Conservation (phyloP, 2,113 vertebrate genomes). For the Pteropus alecto region DNA sequence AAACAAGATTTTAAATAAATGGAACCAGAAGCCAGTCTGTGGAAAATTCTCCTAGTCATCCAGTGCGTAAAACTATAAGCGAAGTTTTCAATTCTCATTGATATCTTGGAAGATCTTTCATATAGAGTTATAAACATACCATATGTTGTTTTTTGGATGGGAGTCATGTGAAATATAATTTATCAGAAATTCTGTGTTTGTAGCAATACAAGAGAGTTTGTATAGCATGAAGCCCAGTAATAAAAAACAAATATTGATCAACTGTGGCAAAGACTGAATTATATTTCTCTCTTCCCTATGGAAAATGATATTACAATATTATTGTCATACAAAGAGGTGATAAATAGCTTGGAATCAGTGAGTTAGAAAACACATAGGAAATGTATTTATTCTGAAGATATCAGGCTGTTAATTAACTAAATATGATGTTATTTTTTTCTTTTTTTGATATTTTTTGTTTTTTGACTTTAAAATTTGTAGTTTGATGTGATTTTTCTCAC, state of each 20-base stretch:
- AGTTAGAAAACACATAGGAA: background rate
- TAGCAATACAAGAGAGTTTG: background rate
- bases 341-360: background rate
- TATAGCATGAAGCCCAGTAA: background rate
- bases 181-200: background rate
- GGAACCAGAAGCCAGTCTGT: background rate
- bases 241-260: background rate
- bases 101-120: background rate
- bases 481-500: background rate
- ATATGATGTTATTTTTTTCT: background rate
- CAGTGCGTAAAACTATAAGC: background rate
- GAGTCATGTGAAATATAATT: background rate
- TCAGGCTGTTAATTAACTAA: background rate
- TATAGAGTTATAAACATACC: background rate
- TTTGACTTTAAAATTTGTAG: background rate
- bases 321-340: background rate
- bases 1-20: background rate
- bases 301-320: background rate
- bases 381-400: background rate
- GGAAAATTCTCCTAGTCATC: background rate
- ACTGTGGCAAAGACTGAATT: background rate
- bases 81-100: background rate
- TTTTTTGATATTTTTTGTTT: background rate
- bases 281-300: background rate
- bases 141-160: background rate